These are phyloP conservation scores for Serripes groenlandicus DNA, from an alignment of 2,888 invertebrate species.

Conservation along the genomic window DNA sequence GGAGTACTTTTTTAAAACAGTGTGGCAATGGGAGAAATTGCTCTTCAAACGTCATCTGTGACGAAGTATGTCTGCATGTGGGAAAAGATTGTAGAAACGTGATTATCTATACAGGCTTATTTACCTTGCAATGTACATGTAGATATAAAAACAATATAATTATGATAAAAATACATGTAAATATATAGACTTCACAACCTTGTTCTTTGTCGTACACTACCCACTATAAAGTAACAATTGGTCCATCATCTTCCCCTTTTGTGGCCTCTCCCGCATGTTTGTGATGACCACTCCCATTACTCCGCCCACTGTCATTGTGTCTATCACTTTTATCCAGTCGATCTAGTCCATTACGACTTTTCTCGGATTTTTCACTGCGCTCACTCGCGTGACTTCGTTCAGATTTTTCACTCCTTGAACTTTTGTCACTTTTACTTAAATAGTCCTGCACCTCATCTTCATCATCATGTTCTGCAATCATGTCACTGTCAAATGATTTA, in stretches of 20 bases:
- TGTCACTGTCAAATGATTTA: constrained; percentile 78
- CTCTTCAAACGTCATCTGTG: not conserved
- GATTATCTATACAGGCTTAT: too few relatives aligned
- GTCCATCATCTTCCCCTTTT: constrained; percentile 52
- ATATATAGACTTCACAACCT: constrained; percentile 1
- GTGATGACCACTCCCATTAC: constrained; percentile 40
- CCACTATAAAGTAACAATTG: constrained; percentile 60
- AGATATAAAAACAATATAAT: constrained; percentile 12
- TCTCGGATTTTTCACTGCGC: constrained; percentile 38
- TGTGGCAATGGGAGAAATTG: not conserved
- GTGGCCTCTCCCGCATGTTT: constrained; percentile 41
- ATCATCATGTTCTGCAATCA: constrained; percentile 76
- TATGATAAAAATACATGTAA: not conserved
- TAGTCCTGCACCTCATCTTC: constrained; percentile 83
- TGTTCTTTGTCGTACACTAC: not conserved
- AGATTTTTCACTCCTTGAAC: constrained; percentile 51
- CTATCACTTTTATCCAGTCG: constrained; percentile 36
- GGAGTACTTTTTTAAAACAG: not conserved
- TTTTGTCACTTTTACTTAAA: constrained; percentile 68
- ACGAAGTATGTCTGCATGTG: not conserved
- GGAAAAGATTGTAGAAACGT: too few relatives aligned
- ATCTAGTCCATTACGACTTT: constrained; percentile 35
- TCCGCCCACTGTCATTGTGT: constrained; percentile 44
- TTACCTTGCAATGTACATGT: not conserved
- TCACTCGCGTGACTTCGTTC: constrained; percentile 37